Base-by-base conservation (phyloP, 2,113 vertebrate genomes). In the Anolis sagrei region DNA sequence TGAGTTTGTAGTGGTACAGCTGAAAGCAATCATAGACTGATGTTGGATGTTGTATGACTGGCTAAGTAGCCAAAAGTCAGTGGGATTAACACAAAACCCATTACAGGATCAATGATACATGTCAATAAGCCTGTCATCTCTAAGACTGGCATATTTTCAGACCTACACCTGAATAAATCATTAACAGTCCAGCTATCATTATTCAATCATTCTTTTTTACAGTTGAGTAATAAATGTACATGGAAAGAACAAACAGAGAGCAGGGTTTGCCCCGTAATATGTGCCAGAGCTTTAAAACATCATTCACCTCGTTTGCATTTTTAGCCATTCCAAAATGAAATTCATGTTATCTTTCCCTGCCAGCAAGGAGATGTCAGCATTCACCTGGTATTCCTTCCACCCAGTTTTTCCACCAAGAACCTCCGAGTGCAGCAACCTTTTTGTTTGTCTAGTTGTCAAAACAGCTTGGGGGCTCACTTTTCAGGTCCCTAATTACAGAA, bases 401-500 rank as follows among this genome's bases (percentile, higher is more conserved):
- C 25, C 66, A 32, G 34, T 68, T 44, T 51, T 69, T 79, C 76
- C 16, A 75, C 3, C 54, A 44, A 49, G 27, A 44, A 39, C 61
- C 25, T 69, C 16, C 36, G 9, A 61, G 0, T 27, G 72, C 74
- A 82, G 62, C 90, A 82, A 81, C 32, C 0, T 85, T 73, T 76
- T 82, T 81, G n/a, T 18, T 34, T 78, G 82, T 49, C 19, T 54
- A 77, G 34, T 3, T 76, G 39, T 25, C 49, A 69, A 49, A 25
- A 0, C 58, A 89, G 61, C 76, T 81, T 86, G 75, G 66, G 32
- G 51, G 25, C 36, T 18, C 18, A 58, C 58, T 73, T 83, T 91
- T 81, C 78, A 79, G n/a, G 62, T 86, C 84, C 85, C 88, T 83
- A 18, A 0, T 87, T 80, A 82, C 18, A 66, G 2, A 85, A 72